phyloP scores from a whole-genome alignment of 2,113 vertebrate genomes.

The Tachycineta bicolor region DNA sequence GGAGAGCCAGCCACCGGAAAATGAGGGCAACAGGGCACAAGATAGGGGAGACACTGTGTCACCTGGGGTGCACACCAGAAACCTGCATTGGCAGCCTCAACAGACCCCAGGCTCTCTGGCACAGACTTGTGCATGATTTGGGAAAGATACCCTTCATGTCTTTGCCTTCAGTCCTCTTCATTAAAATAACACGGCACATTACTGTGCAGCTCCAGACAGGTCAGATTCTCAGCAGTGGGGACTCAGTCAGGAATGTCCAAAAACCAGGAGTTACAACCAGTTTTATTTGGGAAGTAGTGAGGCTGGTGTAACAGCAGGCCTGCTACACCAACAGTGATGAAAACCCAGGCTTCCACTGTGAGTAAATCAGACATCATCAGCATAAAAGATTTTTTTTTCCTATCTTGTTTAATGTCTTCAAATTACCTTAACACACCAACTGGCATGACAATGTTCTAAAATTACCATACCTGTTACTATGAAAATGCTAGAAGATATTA shows the following conservation, averaged over 20 bases:
- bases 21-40: not conserved
- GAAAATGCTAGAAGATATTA: conserved; percentile 12
- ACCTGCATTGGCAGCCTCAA: fast-evolving
- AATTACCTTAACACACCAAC: conserved; percentile 42
- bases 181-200: fast-evolving
- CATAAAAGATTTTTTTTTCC: not conserved
- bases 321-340: not conserved
- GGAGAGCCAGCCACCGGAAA: not conserved
- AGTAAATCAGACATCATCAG: not conserved
- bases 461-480: conserved; percentile 22
- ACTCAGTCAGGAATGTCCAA: not conserved
- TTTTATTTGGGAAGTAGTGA: not conserved
- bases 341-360: not conserved
- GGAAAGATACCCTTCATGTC: not conserved
- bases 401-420: conserved; percentile 28
- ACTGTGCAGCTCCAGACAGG: not conserved
- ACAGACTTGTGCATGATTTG: not conserved
- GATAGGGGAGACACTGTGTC: not conserved
- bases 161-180: not conserved
- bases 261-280: not conserved
- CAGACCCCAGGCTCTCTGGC: not conserved
- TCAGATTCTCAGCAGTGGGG: not conserved
- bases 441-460: conserved; percentile 11
- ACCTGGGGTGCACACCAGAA: not conserved
- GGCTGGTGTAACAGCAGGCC: not conserved